Conservation (phyloP, 35 echinoderm and acorn worm genomes). For the Eucidaris tribuloides region DNA sequence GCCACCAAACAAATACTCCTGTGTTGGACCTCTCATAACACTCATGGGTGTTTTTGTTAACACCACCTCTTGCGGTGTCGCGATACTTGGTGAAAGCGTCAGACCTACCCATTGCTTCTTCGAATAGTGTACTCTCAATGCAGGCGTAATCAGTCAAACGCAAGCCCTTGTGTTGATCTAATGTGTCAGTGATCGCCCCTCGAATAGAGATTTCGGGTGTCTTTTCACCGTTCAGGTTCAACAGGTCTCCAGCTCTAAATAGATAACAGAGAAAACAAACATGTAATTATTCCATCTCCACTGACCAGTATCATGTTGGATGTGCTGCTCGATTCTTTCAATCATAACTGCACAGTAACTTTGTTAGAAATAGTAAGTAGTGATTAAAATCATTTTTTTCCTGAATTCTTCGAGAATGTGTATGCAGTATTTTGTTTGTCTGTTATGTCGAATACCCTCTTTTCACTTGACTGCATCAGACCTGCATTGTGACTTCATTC, state of each 20-base stretch:
- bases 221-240: neutral
- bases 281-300: neutral
- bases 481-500: too few species aligned
- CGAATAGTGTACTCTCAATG: neutral
- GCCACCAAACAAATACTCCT: too few species aligned
- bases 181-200: neutral
- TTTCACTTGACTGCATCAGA: too few species aligned
- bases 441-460: too few species aligned
- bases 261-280: neutral
- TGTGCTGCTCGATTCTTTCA: neutral
- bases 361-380: neutral
- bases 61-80: too few species aligned
- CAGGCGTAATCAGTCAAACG: neutral
- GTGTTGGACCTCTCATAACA: too few species aligned
- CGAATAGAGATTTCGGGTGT: conserved; percentile 3
- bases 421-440: too few species aligned
- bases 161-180: neutral
- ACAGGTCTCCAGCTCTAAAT: neutral
- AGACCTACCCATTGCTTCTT: too few species aligned
- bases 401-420: neutral
- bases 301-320: neutral
- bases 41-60: too few species aligned
- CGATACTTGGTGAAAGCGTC: too few species aligned
- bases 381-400: neutral
- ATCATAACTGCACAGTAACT: neutral